Percentiles rank a stretch among this genome's conserved stretches.
These are phyloP conservation scores for Sitta europaea DNA, from an alignment of 2,113 vertebrate species.

Conservation along the genomic window DNA sequence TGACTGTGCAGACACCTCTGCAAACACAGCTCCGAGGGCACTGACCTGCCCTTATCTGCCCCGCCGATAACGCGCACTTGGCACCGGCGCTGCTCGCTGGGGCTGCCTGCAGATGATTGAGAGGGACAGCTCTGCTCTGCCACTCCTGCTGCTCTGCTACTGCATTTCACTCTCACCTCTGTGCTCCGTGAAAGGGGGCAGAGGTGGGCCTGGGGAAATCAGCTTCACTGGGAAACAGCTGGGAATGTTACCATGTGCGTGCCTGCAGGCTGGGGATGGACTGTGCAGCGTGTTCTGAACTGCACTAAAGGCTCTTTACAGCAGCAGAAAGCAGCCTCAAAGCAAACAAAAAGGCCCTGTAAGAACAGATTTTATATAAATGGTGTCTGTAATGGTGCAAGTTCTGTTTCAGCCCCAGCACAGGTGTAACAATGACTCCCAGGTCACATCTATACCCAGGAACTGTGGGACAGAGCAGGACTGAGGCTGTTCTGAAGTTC, in stretches of 20 bases:
- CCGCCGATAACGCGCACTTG: neutral
- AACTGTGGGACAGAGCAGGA: neutral
- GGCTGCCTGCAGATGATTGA: constrained; percentile 35
- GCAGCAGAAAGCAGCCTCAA: neutral
- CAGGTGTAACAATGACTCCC: neutral
- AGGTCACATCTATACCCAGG: fast-evolving
- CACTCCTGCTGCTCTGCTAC: constrained; percentile 23
- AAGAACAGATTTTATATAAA: neutral
- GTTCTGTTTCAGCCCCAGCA: neutral
- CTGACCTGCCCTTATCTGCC: constrained; percentile 40
- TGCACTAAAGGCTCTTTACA: neutral
- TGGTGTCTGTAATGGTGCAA: neutral
- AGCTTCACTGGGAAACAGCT: neutral
- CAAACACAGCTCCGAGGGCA: constrained; percentile 20
- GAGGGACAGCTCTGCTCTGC: constrained; percentile 42
- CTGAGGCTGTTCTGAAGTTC: neutral
- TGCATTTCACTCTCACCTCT: neutral
- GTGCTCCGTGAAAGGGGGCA: neutral
- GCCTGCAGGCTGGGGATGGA: neutral
- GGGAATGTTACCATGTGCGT: neutral
- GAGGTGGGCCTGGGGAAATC: constrained; percentile 13
- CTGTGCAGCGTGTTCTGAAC: neutral
- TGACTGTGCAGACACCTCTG: constrained; percentile 8
- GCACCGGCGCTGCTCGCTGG: neutral
- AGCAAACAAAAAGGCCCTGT: neutral